Percentiles rank a stretch among this genome's conserved stretches.
phyloP scores from a whole-genome alignment of 2,113 vertebrate species.

The Xiphorhynchus elegans region DNA sequence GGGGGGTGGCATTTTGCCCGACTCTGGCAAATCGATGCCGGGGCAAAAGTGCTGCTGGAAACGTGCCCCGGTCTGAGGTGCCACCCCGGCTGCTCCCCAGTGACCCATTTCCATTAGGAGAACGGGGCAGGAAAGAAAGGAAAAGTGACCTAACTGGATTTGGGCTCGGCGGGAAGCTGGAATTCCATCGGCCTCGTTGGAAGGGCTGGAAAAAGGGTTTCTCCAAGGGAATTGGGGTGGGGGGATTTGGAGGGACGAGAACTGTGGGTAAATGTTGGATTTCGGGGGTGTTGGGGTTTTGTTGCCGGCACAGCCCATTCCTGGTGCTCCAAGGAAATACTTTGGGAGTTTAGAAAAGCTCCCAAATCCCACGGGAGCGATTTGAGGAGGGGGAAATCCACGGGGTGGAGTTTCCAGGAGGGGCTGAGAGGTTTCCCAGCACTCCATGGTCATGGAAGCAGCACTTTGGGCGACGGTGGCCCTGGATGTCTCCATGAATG shows the following conservation, averaged over 20 bases:
- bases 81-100: rapidly evolving
- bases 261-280: rapidly evolving
- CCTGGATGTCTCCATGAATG: background rate
- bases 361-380: background rate
- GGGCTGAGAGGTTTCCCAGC: background rate
- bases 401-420: background rate
- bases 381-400: background rate
- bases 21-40: rapidly evolving
- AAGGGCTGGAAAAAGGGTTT: background rate
- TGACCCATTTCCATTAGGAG: background rate
- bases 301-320: rapidly evolving
- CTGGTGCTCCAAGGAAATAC: rapidly evolving
- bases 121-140: background rate
- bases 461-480: background rate
- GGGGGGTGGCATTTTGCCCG: background rate
- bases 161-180: background rate
- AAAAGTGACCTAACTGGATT: background rate
- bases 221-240: rapidly evolving
- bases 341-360: background rate
- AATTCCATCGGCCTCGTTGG: background rate
- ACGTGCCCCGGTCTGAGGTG: background rate
- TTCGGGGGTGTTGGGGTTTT: background rate
- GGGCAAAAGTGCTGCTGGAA: background rate
- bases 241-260: background rate
- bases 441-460: rapidly evolving